phyloP scores from a whole-genome alignment of 1,140 invertebrate species.

The Arion vulgaris region DNA sequence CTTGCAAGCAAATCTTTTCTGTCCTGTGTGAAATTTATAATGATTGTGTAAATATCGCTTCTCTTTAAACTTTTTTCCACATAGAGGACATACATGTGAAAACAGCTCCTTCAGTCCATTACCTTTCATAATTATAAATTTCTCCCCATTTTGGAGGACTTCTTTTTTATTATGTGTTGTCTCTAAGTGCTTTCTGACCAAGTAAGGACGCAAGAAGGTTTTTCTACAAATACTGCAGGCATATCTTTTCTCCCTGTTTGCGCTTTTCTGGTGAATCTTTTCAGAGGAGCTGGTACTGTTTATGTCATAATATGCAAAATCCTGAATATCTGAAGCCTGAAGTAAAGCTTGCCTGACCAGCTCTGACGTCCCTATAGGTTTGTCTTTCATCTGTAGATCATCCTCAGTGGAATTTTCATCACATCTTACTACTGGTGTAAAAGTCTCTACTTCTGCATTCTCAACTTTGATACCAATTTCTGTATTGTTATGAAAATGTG shows the following conservation, averaged over 20 bases:
- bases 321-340: background rate
- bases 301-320: background rate
- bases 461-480: background rate
- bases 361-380: background rate
- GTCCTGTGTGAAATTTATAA: background rate
- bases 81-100: background rate
- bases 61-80: slow-evolving; percentile 2
- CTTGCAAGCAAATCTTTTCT: slow-evolving; percentile 6
- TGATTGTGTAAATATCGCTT: background rate
- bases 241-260: background rate
- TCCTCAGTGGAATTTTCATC: background rate
- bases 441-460: background rate
- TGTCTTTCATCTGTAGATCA: background rate
- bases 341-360: background rate
- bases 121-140: background rate
- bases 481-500: background rate
- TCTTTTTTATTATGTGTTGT: background rate
- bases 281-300: background rate
- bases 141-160: background rate
- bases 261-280: background rate
- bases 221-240: background rate
- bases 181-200: background rate
- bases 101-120: background rate
- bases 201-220: background rate
- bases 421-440: background rate